A percentile compares a stretch with the other conserved stretches of the same genome.
phyloP scores from a whole-genome alignment of 1,140 invertebrate genomes.

The Melanaphis sacchari region DNA sequence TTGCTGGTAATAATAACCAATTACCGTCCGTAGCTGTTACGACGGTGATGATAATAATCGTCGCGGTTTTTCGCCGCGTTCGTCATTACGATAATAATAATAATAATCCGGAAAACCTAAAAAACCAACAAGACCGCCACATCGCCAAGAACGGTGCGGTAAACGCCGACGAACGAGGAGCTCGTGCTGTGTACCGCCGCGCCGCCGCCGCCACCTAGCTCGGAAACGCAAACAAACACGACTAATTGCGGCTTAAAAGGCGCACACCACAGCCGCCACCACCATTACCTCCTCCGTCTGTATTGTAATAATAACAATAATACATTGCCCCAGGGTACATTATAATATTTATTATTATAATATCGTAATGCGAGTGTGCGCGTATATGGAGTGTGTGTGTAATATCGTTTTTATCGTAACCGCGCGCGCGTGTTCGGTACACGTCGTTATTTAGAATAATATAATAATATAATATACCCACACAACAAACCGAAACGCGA shows the following conservation, averaged over 20 bases:
- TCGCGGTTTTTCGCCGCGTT: slow-evolving; percentile 28
- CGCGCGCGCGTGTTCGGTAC: not conserved
- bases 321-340: not conserved
- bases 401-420: slow-evolving; percentile 15
- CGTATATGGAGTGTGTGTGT: not conserved
- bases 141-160: not conserved
- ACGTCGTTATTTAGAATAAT: not conserved
- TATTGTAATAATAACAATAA: not conserved
- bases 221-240: not conserved
- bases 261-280: not conserved
- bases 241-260: slow-evolving; percentile 23
- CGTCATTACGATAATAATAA: not conserved
- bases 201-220: not conserved
- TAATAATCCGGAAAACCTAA: slow-evolving; percentile 1
- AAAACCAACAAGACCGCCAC: slow-evolving; percentile 22
- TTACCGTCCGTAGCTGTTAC: slow-evolving; percentile 16
- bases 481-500: not conserved
- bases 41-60: not conserved
- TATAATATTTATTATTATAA: not conserved
- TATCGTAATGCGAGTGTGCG: not conserved
- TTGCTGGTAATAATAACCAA: slow-evolving; percentile 27
- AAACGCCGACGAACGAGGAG: not conserved
- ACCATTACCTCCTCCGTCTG: no score
- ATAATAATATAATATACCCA: no score
- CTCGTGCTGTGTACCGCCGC: not conserved